Conservation (phyloP, 2,888 invertebrate species). For the Ariolimax columbianus region DNA sequence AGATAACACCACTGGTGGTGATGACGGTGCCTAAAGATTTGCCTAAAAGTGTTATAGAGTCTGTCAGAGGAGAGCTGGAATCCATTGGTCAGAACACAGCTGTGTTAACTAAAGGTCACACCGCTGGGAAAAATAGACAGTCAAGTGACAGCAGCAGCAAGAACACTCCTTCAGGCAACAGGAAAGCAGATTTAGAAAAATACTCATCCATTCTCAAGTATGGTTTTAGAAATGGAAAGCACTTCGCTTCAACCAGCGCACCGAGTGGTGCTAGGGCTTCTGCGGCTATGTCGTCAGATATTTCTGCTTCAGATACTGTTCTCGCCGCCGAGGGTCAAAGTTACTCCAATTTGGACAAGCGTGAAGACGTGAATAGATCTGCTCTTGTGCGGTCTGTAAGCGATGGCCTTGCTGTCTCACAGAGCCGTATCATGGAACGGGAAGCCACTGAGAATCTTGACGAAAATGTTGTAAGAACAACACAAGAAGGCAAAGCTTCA, state of each 20-base stretch:
- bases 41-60: slow-evolving; percentile 38
- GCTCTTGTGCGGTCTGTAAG: slow-evolving; percentile 53
- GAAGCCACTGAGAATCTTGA: neutral
- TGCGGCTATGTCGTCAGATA: neutral
- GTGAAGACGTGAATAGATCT: slow-evolving; percentile 4
- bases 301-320: neutral
- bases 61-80: slow-evolving; percentile 28
- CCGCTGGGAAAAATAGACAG: slow-evolving; percentile 8
- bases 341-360: neutral
- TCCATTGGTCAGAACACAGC: slow-evolving; percentile 19
- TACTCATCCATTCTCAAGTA: slow-evolving; percentile 60
- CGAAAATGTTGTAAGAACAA: neutral
- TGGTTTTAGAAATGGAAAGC: slow-evolving; percentile 7
- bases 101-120: neutral
- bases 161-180: neutral
- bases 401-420: slow-evolving; percentile 46
- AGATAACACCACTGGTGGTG: slow-evolving; percentile 63
- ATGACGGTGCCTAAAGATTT: slow-evolving; percentile 54
- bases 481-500: neutral
- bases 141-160: slow-evolving; percentile 18
- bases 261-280: neutral
- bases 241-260: neutral
- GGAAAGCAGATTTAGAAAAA: slow-evolving; percentile 54
- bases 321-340: slow-evolving; percentile 1
- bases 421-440: slow-evolving; percentile 29